These are phyloP conservation scores for Leptothorax acervorum DNA, from an alignment of 2,888 invertebrate species.

Conservation along the genomic window DNA sequence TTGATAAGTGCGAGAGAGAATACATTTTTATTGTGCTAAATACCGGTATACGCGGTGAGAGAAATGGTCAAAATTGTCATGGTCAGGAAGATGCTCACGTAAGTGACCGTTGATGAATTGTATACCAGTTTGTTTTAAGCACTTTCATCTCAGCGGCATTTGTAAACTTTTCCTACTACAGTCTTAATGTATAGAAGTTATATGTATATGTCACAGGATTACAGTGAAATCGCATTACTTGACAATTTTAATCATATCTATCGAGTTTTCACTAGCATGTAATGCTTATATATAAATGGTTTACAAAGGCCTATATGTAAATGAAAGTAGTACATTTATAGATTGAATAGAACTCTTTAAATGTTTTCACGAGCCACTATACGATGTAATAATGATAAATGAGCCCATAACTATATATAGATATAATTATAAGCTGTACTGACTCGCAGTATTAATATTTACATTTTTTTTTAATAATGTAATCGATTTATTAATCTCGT, in stretches of 20 bases:
- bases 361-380: not conserved
- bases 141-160: slow-evolving; percentile 13
- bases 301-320: not conserved
- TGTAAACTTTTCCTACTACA: not conserved
- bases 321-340: not conserved
- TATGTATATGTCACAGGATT: slow-evolving; percentile 16
- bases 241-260: slow-evolving; percentile 15
- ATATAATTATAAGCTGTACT: not conserved
- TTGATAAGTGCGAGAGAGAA: not conserved
- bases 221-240: not conserved
- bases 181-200: not conserved
- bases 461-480: not conserved
- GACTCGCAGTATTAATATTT: not conserved
- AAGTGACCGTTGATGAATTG: slow-evolving; percentile 37
- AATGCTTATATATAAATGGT: not conserved
- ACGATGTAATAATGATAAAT: not conserved
- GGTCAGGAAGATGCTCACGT: not conserved
- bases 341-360: not conserved
- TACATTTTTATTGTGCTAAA: slow-evolving; percentile 38
- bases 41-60: slow-evolving; percentile 2
- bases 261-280: not conserved
- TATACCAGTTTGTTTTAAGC: slow-evolving; percentile 11
- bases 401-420: not conserved
- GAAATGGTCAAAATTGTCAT: slow-evolving; percentile 34
- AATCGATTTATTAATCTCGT: not conserved